phyloP scores from a whole-genome alignment of 1,140 invertebrate genomes.

The Sycobia sp. region DNA sequence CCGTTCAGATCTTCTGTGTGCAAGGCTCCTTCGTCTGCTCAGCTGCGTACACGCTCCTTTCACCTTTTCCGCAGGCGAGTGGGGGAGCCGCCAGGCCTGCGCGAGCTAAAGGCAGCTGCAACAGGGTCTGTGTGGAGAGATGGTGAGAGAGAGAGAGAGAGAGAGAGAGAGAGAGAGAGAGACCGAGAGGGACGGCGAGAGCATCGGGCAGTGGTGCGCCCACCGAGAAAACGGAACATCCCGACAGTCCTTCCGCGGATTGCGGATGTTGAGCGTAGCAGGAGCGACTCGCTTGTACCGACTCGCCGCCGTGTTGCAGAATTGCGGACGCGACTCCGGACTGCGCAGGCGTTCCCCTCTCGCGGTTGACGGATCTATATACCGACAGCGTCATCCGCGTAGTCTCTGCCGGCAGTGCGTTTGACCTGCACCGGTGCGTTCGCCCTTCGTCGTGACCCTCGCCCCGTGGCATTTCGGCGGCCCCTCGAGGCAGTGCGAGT shows the following conservation, averaged over 20 bases:
- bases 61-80: slow-evolving; percentile 8
- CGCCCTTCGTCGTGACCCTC: no score
- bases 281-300: neutral
- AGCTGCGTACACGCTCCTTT: slow-evolving; percentile 2
- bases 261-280: slow-evolving; percentile 41
- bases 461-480: neutral
- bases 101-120: neutral
- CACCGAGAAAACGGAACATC: slow-evolving; percentile 34
- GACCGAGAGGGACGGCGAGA: neutral
- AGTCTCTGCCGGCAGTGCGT: no score
- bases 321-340: neutral
- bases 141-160: neutral
- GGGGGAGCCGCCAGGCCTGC: slow-evolving; percentile 6
- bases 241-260: slow-evolving; percentile 49
- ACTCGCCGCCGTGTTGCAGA: neutral
- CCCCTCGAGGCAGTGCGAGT: neutral
- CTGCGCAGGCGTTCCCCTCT: no score
- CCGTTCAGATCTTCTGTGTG: no score
- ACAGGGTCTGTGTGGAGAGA: neutral
- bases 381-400: no score
- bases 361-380: no score
- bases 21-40: no score
- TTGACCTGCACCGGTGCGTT: neutral
- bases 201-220: neutral
- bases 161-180: neutral